Percentiles rank a stretch among this genome's conserved stretches.
Evolutionary conservation across 2,888 invertebrate species (phyloP).

Genomic region (Pinctada fucata): DNA sequence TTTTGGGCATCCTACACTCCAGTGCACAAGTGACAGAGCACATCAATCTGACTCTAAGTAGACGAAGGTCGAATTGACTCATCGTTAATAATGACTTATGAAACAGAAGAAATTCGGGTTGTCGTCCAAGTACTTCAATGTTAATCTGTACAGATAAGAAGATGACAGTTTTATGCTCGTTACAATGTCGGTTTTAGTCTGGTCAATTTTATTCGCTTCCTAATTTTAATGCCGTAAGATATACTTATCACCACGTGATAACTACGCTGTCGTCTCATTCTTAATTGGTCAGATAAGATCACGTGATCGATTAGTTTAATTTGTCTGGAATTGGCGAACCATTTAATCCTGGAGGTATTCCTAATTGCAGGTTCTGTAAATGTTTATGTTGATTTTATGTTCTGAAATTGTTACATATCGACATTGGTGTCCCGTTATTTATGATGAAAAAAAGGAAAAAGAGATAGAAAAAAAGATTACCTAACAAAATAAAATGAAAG

Average conservation of each 20-base stretch:
- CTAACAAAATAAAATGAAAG: too few species aligned
- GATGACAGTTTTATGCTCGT: neutral
- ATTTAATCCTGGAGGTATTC: too few species aligned
- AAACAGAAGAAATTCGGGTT: neutral
- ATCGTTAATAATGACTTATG: neutral
- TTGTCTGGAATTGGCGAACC: too few species aligned
- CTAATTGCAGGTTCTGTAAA: too few species aligned
- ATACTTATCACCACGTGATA: neutral
- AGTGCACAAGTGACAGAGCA: too few species aligned
- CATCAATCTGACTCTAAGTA: too few species aligned
- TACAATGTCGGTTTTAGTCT: neutral
- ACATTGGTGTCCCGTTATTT: too few species aligned
- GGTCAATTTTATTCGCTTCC: neutral
- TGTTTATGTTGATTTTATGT: too few species aligned
- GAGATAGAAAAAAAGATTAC: too few species aligned
- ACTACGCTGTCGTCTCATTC: neutral
- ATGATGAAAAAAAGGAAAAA: too few species aligned
- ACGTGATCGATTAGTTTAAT: neutral
- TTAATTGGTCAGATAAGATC: neutral
- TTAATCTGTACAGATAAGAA: neutral
- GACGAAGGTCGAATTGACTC: neutral
- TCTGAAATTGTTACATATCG: too few species aligned
- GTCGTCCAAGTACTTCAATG: neutral
- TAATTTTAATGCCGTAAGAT: neutral
- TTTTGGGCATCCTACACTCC: too few species aligned